These are phyloP conservation scores for Apaloderma vittatum DNA, from an alignment of 2,113 vertebrate species.

Conservation along the genomic window DNA sequence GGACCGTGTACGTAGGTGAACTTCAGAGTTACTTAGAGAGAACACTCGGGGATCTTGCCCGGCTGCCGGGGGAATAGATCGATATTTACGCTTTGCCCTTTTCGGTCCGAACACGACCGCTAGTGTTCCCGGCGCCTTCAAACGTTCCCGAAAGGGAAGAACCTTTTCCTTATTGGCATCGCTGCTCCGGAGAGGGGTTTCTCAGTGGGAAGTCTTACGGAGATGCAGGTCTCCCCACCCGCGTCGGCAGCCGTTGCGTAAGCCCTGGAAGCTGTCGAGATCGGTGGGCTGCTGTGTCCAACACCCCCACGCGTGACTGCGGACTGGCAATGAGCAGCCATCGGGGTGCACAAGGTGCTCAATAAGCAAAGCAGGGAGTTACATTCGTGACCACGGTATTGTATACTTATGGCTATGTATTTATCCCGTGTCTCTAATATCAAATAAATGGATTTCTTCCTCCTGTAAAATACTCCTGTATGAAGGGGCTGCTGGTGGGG, in stretches of 20 bases:
- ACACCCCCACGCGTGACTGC: background rate
- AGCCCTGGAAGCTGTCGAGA: slow-evolving; percentile 47
- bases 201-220: background rate
- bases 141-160: background rate
- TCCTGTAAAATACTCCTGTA: background rate
- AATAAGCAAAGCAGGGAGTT: rapidly evolving
- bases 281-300: background rate
- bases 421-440: rapidly evolving
- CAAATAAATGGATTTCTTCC: background rate
- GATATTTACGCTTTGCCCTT: background rate
- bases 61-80: background rate
- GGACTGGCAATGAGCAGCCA: background rate
- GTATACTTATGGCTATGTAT: rapidly evolving
- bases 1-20: background rate
- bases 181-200: background rate
- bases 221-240: background rate
- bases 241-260: slow-evolving; percentile 55
- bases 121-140: background rate
- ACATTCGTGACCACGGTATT: background rate
- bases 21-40: background rate
- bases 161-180: background rate
- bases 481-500: no score
- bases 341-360: rapidly evolving
- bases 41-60: background rate
- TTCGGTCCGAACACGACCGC: background rate